These are phyloP conservation scores for Sebastes minor DNA, from an alignment of 2,797 vertebrate species.

Conservation along the genomic window DNA sequence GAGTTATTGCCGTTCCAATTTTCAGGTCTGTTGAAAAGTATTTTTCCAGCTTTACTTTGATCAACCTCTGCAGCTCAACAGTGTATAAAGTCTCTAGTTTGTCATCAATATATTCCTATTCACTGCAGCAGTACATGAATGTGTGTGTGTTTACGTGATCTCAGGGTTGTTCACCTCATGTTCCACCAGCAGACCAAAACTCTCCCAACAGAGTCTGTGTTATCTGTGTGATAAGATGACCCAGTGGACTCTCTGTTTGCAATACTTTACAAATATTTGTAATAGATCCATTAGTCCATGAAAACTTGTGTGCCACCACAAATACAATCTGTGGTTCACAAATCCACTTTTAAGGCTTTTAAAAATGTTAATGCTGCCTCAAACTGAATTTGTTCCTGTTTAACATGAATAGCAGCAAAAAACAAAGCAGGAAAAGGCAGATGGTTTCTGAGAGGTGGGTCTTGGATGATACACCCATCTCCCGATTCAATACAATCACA, in stretches of 20 bases:
- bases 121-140: background rate
- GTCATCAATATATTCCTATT: background rate
- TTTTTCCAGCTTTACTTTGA: background rate
- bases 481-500: no score
- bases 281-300: background rate
- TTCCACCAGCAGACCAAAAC: background rate
- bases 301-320: background rate
- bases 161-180: constrained; percentile 38
- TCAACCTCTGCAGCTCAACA: background rate
- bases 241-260: background rate
- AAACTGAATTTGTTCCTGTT: background rate
- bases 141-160: background rate
- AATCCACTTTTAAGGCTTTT: background rate
- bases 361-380: background rate
- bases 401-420: background rate
- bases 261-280: constrained; percentile 39
- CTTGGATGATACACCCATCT: no score
- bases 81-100: background rate
- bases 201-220: background rate
- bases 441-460: background rate
- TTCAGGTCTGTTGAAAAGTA: background rate
- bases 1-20: background rate
- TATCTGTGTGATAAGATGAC: constrained; percentile 2
- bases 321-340: background rate
- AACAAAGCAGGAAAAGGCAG: background rate